Evolutionary conservation across 2,888 invertebrate genomes (phyloP), one percentile per base, ranked within the genome.

Genomic region (Agrenia bidenticulata): DNA sequence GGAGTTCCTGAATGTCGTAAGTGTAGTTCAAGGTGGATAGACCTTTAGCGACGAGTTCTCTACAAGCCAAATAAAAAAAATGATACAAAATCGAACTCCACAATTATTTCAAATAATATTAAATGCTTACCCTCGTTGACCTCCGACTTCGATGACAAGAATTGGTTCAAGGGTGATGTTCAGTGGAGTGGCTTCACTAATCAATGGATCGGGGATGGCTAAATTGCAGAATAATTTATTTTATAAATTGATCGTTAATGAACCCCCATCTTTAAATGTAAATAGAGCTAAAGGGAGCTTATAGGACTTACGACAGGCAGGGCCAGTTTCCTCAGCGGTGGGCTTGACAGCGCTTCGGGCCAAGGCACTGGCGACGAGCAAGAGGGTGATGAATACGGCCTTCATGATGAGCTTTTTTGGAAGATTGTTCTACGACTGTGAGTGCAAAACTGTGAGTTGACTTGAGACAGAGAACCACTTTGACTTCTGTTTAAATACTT

Each of bases 111-210:
- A 49, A 51, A 24, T 7, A 17, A 15, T 9, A 27, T 5, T 53
- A 21, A 27, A 23, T 19, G 39, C 53, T 59, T 63, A 67, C 67
- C 49, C 54, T n/a, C 60, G 57, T 9, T 45, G 11, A 23, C 61
- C 57, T 56, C 67, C 70, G 42, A 39, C 58, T 1, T 45, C 23
- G 15, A 70, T 19, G 24, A 26, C 19, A 49, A 56, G 24, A 23
- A 70, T 23, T 15, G 70, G 70, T 41, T 58, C 17, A 19, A 70
- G 60, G 41, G 63, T 57, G 17, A 70, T 27, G 51, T 70, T 67
- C 41, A 70, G 9, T 1, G 42, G n/a, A 2, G 41, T 45, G 17
- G 67, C 57, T 17, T 61, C 57, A 21, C 39, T 39, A 11, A 37
- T 11, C 2, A 67, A 50, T 2, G 70, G 70, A 39, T 70, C 70